Conservation (phyloP, 2,797 vertebrate genomes). For the Linurgus olivaceus region DNA sequence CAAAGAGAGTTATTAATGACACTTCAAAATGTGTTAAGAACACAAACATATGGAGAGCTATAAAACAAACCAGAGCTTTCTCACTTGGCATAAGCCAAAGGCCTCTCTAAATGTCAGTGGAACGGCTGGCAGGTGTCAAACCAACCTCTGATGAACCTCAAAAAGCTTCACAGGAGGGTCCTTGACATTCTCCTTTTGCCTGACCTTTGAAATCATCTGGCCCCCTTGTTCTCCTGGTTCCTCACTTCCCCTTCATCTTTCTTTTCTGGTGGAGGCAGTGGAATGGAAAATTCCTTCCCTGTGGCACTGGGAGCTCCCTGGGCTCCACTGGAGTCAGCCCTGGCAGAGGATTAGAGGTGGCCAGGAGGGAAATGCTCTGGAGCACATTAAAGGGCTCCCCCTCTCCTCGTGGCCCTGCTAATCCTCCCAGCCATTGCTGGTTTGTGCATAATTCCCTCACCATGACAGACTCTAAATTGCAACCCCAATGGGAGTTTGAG, state of each 20-base stretch:
- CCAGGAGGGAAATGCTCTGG: slow-evolving; percentile 2
- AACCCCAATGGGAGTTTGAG: background rate
- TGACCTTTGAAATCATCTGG: slow-evolving; percentile 13
- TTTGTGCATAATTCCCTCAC: background rate
- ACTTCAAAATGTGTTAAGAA: background rate
- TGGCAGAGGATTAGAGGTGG: slow-evolving; percentile 26
- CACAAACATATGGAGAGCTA: background rate
- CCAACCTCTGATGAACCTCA: background rate
- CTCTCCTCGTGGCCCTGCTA: background rate
- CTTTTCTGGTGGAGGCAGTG: background rate
- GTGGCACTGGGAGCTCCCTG: background rate
- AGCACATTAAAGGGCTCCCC: background rate
- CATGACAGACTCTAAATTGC: background rate
- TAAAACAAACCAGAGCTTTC: background rate
- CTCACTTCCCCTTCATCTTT: background rate
- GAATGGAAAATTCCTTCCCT: background rate
- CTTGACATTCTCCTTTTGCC: background rate
- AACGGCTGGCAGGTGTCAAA: background rate
- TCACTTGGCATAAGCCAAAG: background rate
- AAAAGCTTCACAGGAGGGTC: background rate
- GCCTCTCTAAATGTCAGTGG: background rate
- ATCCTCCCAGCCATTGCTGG: slow-evolving; percentile 9
- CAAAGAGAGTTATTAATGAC: background rate
- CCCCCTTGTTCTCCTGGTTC: background rate
- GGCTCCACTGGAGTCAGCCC: background rate